Conservation (phyloP, 2,797 vertebrate species). For the Sebastes melanostomus region DNA sequence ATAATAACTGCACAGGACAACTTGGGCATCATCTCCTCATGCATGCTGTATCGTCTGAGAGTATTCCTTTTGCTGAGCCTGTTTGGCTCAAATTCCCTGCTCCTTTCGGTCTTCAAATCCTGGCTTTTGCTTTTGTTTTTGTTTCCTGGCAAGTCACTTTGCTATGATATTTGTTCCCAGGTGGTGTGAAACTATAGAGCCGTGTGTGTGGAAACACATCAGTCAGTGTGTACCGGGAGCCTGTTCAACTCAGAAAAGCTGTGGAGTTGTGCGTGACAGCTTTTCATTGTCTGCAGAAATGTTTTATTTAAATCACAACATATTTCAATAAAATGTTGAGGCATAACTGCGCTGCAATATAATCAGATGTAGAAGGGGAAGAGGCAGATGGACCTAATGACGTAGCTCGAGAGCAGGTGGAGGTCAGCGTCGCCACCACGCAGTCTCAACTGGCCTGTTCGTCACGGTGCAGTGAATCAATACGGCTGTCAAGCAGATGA, state of each 20-base stretch:
- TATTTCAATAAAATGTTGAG: conserved; percentile 17
- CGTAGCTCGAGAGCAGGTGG: conserved; percentile 63
- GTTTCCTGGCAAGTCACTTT: conserved; percentile 44
- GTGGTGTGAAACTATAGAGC: conserved; percentile 44
- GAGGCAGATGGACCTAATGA: conserved; percentile 69
- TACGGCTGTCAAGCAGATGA: conserved; percentile 55
- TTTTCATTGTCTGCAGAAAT: conserved; percentile 18
- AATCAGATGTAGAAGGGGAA: conserved; percentile 35
- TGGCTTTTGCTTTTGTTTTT: conserved; percentile 41
- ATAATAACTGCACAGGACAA: conserved; percentile 21
- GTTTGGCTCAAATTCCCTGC: conserved; percentile 28
- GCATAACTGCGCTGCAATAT: neutral
- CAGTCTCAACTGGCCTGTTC: conserved; percentile 40
- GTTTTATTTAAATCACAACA: conserved; percentile 22
- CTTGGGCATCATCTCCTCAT: conserved; percentile 20
- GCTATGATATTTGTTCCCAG: conserved; percentile 55
- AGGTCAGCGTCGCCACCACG: conserved; percentile 53
- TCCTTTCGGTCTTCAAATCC: conserved; percentile 36
- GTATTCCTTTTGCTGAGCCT: conserved; percentile 24
- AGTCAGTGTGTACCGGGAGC: conserved; percentile 30
- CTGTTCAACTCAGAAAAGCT: conserved; percentile 29
- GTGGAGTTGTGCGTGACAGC: conserved; percentile 10
- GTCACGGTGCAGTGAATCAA: conserved; percentile 60
- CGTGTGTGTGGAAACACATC: conserved; percentile 52
- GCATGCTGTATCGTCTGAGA: conserved; percentile 16